Evolutionary conservation across 2,113 vertebrate species (phyloP).

Genomic region (Tringa solitaria): DNA sequence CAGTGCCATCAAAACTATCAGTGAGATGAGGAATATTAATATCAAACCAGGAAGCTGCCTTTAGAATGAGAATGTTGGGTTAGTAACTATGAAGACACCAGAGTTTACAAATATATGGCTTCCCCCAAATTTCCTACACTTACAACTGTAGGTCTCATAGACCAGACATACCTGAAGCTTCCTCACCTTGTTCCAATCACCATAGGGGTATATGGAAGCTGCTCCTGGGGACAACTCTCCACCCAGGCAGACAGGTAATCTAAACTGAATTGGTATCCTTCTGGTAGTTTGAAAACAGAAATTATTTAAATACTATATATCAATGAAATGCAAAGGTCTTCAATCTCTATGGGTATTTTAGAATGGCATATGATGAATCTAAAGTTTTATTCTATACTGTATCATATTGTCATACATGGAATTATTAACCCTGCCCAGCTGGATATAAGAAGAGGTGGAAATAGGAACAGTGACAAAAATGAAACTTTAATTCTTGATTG

Average conservation of each 20-base stretch:
- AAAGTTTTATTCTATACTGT: not conserved
- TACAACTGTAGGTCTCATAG: not conserved
- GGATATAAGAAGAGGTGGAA: not conserved
- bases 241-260: not conserved
- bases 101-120: not conserved
- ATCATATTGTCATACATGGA: not conserved
- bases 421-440: not conserved
- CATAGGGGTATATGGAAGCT: fast-evolving
- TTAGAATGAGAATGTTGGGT: not conserved
- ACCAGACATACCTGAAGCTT: not conserved
- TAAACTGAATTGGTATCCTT: not conserved
- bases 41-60: not conserved
- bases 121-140: not conserved
- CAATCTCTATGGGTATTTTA: not conserved
- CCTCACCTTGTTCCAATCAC: not conserved
- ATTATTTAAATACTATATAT: fast-evolving
- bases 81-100: not conserved
- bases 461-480: not conserved
- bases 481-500: not conserved
- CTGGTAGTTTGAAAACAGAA: not conserved
- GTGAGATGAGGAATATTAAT: not conserved
- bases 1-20: not conserved
- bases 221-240: not conserved
- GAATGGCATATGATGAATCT: not conserved
- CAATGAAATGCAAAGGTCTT: not conserved